phyloP scores from a whole-genome alignment of 2,113 vertebrate genomes.

The Tricholaema leucomelas region DNA sequence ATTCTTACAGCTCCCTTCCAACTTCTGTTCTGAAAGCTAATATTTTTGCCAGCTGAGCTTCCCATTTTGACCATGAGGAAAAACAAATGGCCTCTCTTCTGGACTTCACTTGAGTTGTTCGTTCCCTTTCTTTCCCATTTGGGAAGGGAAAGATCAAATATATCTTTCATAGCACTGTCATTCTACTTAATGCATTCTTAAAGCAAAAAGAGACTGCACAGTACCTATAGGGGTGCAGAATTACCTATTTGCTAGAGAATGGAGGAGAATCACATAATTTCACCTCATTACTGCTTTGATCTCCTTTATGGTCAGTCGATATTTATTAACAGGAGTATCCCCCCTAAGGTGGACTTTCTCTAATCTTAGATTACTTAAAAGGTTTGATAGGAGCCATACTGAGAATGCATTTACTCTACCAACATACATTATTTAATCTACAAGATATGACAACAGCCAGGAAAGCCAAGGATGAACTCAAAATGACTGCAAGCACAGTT shows the following conservation, averaged over 20 bases:
- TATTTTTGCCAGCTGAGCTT: not conserved
- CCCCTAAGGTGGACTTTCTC: not conserved
- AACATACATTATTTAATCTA: not conserved
- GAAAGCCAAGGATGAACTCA: not conserved
- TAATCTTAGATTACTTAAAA: not conserved
- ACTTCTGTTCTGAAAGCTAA: not conserved
- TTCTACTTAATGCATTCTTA: not conserved
- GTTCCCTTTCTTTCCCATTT: not conserved
- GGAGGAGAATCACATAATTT: not conserved
- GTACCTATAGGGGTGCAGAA: not conserved
- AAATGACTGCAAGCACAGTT: not conserved
- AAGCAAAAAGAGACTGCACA: not conserved
- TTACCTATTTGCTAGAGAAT: not conserved
- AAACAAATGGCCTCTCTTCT: not conserved
- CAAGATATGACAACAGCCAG: not conserved
- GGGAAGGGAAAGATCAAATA: not conserved
- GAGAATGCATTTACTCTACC: not conserved
- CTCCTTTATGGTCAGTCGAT: not conserved
- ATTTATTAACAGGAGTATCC: not conserved
- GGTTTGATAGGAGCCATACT: not conserved
- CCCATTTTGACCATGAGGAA: not conserved
- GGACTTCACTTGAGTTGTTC: not conserved
- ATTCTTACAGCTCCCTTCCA: not conserved
- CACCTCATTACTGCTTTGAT: not conserved
- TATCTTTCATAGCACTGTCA: not conserved